These are phyloP conservation scores for Ctenosaura bakeri DNA, from an alignment of 2,797 vertebrate species.

Conservation along the genomic window DNA sequence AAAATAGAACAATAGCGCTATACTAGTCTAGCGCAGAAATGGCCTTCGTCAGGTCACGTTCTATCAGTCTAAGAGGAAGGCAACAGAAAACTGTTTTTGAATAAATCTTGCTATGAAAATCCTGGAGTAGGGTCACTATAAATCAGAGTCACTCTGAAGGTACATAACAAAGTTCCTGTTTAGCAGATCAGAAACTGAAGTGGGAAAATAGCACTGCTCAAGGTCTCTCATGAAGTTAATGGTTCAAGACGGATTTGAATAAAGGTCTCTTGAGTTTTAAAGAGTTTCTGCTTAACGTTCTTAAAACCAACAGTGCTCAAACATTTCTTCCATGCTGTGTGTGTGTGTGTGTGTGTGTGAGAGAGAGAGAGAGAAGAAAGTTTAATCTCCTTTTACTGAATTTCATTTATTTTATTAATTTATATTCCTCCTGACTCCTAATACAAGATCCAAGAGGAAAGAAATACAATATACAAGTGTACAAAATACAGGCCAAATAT, in stretches of 20 bases:
- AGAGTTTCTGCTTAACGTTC: not conserved
- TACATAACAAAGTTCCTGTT: not conserved
- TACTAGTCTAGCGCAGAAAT: no score
- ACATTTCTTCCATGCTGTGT: no score
- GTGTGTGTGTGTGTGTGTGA: not conserved
- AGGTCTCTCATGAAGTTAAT: not conserved
- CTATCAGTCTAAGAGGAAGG: no score
- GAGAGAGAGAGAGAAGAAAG: not conserved
- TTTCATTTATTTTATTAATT: no score
- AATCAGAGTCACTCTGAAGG: no score
- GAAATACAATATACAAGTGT: not conserved
- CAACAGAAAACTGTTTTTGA: no score
- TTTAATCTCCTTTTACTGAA: no score
- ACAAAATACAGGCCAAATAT: not conserved
- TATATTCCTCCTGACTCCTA: not conserved
- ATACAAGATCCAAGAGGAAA: not conserved
- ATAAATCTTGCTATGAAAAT: no score
- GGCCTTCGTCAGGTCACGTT: no score
- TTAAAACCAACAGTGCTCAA: not conserved
- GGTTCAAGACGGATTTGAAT: not conserved
- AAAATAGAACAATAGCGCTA: no score
- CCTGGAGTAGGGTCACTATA: no score
- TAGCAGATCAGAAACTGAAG: conserved; percentile 7
- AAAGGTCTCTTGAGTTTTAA: not conserved
- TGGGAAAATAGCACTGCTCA: not conserved